Conservation (phyloP, 2,797 vertebrate species). For the Rhabdophis nuchalis region DNA sequence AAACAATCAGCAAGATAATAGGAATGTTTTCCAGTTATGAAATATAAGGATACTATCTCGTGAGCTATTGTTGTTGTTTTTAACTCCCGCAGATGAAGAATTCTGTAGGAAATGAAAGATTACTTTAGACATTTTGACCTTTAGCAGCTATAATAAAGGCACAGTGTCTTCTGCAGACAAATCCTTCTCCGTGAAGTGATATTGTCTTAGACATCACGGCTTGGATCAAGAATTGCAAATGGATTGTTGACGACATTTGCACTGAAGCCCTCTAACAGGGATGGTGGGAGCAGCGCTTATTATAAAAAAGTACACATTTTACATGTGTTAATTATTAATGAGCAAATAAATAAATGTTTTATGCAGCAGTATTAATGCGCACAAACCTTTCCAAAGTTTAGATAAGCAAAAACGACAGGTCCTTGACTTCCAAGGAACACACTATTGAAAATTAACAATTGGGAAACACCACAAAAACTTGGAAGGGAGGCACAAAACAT, state of each 20-base stretch:
- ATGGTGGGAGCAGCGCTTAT: neutral
- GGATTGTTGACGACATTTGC: neutral
- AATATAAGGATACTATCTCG: neutral
- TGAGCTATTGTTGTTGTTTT: neutral
- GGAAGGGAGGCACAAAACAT: neutral
- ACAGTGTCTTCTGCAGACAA: neutral
- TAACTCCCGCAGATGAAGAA: neutral
- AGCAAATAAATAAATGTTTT: slow-evolving; percentile 4
- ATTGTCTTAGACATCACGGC: neutral
- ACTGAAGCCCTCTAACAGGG: neutral
- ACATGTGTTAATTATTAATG: slow-evolving; percentile 13
- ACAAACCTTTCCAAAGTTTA: neutral
- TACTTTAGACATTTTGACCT: neutral
- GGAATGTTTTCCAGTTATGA: neutral
- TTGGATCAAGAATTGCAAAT: neutral
- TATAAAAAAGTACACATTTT: slow-evolving; percentile 17
- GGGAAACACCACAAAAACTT: neutral
- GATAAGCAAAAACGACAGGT: neutral
- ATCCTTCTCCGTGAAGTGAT: neutral
- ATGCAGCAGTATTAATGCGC: neutral
- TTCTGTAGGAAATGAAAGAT: slow-evolving; percentile 7
- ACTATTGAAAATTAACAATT: neutral
- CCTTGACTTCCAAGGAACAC: neutral
- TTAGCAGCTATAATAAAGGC: neutral
- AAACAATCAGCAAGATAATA: neutral